Base-by-base conservation (phyloP, 2,797 vertebrate genomes). In the Ispidina picta region DNA sequence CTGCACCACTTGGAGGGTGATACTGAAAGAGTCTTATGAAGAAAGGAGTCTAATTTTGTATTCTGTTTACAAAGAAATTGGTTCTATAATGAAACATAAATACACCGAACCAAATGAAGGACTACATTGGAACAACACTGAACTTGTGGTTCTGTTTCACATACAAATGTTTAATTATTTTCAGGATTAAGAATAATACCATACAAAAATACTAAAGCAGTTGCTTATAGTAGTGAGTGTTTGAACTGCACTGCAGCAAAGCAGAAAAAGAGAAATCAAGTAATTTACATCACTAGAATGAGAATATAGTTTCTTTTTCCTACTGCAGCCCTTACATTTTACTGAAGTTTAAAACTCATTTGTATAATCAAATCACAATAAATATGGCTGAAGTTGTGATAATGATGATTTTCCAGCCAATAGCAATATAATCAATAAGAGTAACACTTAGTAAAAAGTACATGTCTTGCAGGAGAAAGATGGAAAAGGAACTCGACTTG, bases 401-500 rank as follows among this genome's bases (percentile, higher is more conserved):
- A 73, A 44, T 59, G 17, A 31, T 71, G n/a, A 20, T 91, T 85
- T 95, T 65, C 63, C 21, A 88, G 55, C 12, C 41, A 46, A 33
- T 49, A 37, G 35, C 37, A 58, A 5, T 91, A 16, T 75, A 63
- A 56, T 90, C 68, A 48, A 3, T 35, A 14, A 10, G 31, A 82
- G 10, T 41, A 87, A 49, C 64, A 76, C 26, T 72, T 37, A 41
- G 44, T 63, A 46, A 84, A 80, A 85, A 73, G 17, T 16, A 4
- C 26, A 35, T 88, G 0, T 92, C 20, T 95, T 91, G 48, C 96
- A 99, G 99, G 99, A 99, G 71, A 99, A 98, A 94, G 99, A 99
- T 91, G 96, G 93, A 95, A 99, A 99, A 98, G 98, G 97, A 96
- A 97, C 98, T 83, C 97, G 98, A 23, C 98, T 99, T 75, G 99